phyloP scores from a whole-genome alignment of 2,888 invertebrate genomes.

The Morpho deidamia region DNA sequence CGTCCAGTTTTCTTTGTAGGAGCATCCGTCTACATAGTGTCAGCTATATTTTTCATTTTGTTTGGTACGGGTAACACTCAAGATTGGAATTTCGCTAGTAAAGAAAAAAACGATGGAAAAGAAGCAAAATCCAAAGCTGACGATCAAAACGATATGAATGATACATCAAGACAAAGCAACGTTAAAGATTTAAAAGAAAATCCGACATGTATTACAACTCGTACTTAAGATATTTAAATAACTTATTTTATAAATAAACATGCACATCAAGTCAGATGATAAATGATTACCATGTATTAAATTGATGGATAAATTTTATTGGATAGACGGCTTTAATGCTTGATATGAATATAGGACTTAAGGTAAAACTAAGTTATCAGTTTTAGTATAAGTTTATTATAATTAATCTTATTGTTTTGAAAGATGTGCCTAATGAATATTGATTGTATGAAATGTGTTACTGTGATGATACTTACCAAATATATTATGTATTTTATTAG shows the following conservation, averaged over 20 bases:
- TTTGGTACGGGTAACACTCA: conserved; percentile 85
- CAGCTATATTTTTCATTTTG: conserved; percentile 83
- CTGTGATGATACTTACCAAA: conserved; percentile 38
- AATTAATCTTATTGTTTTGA: conserved; percentile 4
- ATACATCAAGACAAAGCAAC: conserved; percentile 39
- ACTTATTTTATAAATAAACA: no score
- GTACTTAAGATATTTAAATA: conserved; percentile 19
- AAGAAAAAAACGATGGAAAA: conserved; percentile 30
- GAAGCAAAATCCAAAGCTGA: conserved; percentile 27
- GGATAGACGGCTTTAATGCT: conserved; percentile 1
- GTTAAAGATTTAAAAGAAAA: conserved; percentile 54
- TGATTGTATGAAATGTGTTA: conserved; percentile 16
- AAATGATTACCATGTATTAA: conserved; percentile 15
- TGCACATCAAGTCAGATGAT: background rate
- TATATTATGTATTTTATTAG: conserved; percentile 22
- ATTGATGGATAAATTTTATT: conserved; percentile 12
- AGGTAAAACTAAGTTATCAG: background rate
- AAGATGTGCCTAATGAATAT: conserved; percentile 15
- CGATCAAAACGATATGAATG: conserved; percentile 31
- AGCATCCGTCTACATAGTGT: conserved; percentile 82
- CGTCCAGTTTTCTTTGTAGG: conserved; percentile 85
- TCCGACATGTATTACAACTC: conserved; percentile 42
- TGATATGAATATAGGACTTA: conserved; percentile 3
- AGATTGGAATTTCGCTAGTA: conserved; percentile 80
- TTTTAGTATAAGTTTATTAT: background rate